Evolutionary conservation across 53 echinoderm and acorn worm genomes (phyloP).

Genomic region (Mesocentrotus franciscanus): DNA sequence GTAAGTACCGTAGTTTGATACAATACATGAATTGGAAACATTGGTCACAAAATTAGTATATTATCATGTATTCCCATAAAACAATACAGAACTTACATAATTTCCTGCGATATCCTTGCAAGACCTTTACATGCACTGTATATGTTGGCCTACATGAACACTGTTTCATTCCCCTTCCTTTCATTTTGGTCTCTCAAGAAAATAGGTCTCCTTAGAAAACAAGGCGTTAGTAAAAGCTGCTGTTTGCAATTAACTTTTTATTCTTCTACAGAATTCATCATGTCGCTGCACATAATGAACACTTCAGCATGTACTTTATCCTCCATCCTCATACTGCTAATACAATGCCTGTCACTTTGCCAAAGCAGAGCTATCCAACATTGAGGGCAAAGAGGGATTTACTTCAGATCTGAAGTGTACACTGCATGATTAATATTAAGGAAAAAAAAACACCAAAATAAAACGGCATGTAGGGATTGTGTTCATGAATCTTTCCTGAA

Average conservation of each 20-base stretch:
- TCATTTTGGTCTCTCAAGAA: background rate
- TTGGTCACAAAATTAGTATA: background rate
- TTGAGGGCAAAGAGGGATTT: background rate
- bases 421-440: slow-evolving; percentile 1
- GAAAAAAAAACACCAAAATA: background rate
- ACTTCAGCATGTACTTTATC: background rate
- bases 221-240: background rate
- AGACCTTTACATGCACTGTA: background rate
- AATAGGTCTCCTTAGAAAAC: background rate
- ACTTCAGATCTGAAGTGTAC: background rate
- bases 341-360: slow-evolving; percentile 47
- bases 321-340: background rate
- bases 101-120: background rate
- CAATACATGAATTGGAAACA: background rate
- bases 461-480: background rate
- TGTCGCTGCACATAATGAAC: background rate
- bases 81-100: background rate
- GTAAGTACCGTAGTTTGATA: too few species aligned
- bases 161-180: background rate
- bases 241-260: background rate
- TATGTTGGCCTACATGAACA: background rate
- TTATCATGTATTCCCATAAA: background rate
- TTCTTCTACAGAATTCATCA: background rate
- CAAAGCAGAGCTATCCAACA: slow-evolving; percentile 12
- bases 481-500: background rate